These are phyloP conservation scores for Limnephilus lunatus DNA, from an alignment of 2,888 invertebrate genomes.

Conservation along the genomic window DNA sequence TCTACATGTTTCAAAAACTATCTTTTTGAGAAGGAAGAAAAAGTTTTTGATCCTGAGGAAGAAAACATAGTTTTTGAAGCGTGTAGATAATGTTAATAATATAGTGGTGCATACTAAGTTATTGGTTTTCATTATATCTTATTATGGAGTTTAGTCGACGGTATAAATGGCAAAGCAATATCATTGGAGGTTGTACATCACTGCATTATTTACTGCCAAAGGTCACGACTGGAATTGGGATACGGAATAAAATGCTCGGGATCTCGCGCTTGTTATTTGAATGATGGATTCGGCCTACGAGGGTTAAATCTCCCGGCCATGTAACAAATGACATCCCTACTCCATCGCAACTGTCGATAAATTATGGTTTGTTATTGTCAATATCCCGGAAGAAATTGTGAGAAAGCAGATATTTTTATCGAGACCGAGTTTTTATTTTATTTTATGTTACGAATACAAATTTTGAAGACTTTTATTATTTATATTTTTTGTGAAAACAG, in stretches of 20 bases:
- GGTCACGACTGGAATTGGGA: not conserved
- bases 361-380: not conserved
- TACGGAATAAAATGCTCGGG: not conserved
- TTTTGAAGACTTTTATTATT: too few species aligned
- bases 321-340: not conserved
- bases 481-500: too few species aligned
- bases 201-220: not conserved
- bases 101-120: too few species aligned
- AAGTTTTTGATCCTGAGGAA: too few species aligned
- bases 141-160: too few species aligned
- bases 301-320: not conserved
- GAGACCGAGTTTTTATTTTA: not conserved
- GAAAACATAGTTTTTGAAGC: too few species aligned
- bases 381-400: not conserved
- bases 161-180: not conserved
- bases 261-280: not conserved
- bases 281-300: not conserved
- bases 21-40: too few species aligned
- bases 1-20: too few species aligned
- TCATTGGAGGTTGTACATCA: not conserved
- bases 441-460: not conserved
- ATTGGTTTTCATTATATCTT: too few species aligned
- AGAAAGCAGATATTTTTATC: not conserved
- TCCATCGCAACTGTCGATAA: not conserved
- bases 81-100: too few species aligned